Evolutionary conservation across 2,113 vertebrate species (phyloP), one percentile per base, ranked within the genome.

Genomic region (Thalassoma bifasciatum): DNA sequence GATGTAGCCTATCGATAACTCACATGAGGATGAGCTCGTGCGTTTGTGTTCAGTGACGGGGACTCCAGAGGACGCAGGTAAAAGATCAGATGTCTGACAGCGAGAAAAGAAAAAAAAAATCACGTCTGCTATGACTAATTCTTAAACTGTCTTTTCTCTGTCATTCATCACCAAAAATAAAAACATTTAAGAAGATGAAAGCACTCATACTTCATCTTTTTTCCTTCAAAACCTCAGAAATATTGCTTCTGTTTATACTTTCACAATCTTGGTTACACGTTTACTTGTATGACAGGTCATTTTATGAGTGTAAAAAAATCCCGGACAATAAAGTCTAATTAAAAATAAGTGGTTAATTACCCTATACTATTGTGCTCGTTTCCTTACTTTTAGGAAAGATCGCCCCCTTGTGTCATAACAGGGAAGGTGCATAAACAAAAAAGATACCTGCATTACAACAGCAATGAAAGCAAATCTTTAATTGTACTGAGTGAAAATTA

Each of bases 1-100:
- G 89, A 87, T 81, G 83, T 75, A 84, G 81, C 81, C 64, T 78
- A 86, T 82, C 89, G 88, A 90, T 87, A 84, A 79, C 75, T 86
- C 80, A 66, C 67, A 79, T 67, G 66, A 73, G 68, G 79, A 82
- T 66, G 73, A 77, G 82, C 56, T 74, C 62, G 59, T 82, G 53
- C 65, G 58, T 83, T 79, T 85, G 60, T 80, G 75, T 22, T 75
- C 66, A 77, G 42, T 57, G 54, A 71, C 36, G 47, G 26, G 68
- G 70, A 72, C 71, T 82, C 80, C 30, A 37, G 76, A 72, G 72
- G 51, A 22, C 44, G 49, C 65, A 67, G 34, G n/a, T 54, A 30
- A 75, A 24, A 47, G 19, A 9, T 30, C 66, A 38, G 52, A 72
- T 22, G 51, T 58, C 74, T 66, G 59, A 46, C 10, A 0, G 8